These are phyloP conservation scores for Matsumurasca onukii DNA, from an alignment of 1,140 invertebrate species.

Conservation along the genomic window DNA sequence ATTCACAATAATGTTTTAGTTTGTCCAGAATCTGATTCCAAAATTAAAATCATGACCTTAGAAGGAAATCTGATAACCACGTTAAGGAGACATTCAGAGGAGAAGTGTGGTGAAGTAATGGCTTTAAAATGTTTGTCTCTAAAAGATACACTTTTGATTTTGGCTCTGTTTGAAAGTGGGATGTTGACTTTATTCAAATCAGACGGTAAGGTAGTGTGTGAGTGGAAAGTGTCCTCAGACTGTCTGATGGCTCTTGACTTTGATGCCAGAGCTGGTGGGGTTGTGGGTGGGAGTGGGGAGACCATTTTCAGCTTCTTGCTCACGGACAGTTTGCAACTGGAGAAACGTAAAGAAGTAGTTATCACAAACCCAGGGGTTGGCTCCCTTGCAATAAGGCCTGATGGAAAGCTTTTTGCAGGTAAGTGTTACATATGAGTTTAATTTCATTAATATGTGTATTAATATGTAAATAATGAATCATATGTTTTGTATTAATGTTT, in stretches of 20 bases:
- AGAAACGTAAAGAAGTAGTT: slow-evolving; percentile 56
- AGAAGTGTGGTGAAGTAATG: slow-evolving; percentile 61
- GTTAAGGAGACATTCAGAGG: slow-evolving; percentile 46
- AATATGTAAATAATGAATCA: too few relatives aligned
- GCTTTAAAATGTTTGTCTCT: slow-evolving; percentile 60
- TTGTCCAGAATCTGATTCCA: slow-evolving; percentile 63
- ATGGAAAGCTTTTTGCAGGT: slow-evolving; percentile 76
- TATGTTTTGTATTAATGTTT: too few relatives aligned
- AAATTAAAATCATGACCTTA: slow-evolving; percentile 59
- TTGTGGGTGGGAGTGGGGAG: slow-evolving; percentile 62
- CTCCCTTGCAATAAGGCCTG: slow-evolving; percentile 63
- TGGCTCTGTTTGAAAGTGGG: slow-evolving; percentile 66
- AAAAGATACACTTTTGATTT: slow-evolving; percentile 53
- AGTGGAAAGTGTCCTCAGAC: slow-evolving; percentile 52
- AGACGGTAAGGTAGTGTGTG: slow-evolving; percentile 54
- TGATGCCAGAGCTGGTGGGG: slow-evolving; percentile 58
- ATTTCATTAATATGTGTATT: too few relatives aligned
- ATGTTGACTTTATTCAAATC: slow-evolving; percentile 67
- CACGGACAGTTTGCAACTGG: slow-evolving; percentile 46
- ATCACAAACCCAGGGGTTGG: slow-evolving; percentile 73
- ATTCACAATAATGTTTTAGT: slow-evolving; percentile 60
- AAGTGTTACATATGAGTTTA: too few relatives aligned
- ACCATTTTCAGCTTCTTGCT: slow-evolving; percentile 52
- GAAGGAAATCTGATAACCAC: slow-evolving; percentile 52
- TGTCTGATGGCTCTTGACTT: slow-evolving; percentile 69